Base-by-base conservation (phyloP, 2,888 invertebrate species). In the Epinotia brunnichana region DNA sequence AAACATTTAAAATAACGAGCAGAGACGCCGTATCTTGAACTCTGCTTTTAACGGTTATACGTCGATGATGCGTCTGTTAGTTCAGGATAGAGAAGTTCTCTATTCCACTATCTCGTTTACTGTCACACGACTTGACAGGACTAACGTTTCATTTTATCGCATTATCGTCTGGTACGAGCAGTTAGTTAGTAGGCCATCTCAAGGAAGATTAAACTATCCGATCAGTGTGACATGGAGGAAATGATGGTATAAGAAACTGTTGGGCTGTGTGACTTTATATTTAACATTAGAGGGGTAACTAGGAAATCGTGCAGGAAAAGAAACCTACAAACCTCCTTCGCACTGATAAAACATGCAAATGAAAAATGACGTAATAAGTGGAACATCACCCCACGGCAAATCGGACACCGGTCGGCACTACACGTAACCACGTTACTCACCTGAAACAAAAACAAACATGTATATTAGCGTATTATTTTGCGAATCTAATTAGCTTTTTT, bases 391-490 rank as follows among this genome's bases (percentile, higher is more conserved):
- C 75, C 75, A 72, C 71, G 78, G 76, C 72, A 77, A 78, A 74
- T 78, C 61, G 35, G 21, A 57, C 39, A 56, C 76, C 17, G 60
- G 61, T 74, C 77, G 57, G 77, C 44, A 71, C 60, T 56, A 87
- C 85, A 78, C 83, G 85, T 82, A 86, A 88, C 78, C 29, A 51
- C 75, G 81, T 82, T 83, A 85, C 83, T 84, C 81, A 84, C 82
- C 83, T 83, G 83, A 81, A 87, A 87, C 83, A 78, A 87, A 84
- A 86, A 86, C 83, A 85, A 82, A 81, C 79, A 71, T 44, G 3
- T 53, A 63, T 59, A 76, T 78, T 79, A 76, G 75, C 74, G 59
- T 74, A 74, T 64, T 70, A 41, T 67, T 67, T 72, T 48, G 60
- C 21, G 19, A 59, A 35, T 61, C 39, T 56, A 24, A 56, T 62